These are phyloP conservation scores for Peromyscus melanophrys DNA, from an alignment of 2,797 vertebrate species.

Conservation along the genomic window DNA sequence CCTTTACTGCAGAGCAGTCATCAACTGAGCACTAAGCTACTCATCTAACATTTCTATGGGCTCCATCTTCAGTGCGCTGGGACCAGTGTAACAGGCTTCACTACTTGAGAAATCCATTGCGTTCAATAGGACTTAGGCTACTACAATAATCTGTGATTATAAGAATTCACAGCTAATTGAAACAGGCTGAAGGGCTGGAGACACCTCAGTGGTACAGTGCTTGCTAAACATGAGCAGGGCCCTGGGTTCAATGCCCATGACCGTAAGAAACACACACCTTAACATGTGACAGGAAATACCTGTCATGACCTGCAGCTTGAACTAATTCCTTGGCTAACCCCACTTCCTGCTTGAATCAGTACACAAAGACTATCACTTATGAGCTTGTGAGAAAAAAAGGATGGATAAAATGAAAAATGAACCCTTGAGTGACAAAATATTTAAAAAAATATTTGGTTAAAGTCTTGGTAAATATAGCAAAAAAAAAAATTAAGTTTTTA, in stretches of 20 bases:
- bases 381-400: background rate
- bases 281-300: background rate
- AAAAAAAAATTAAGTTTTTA: constrained; percentile 61
- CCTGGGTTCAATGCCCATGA: background rate
- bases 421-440: background rate
- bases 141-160: background rate
- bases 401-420: background rate
- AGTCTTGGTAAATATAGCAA: constrained; percentile 52
- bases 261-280: constrained; percentile 17
- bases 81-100: background rate
- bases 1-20: background rate
- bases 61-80: background rate
- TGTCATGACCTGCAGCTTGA: background rate
- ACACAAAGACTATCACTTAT: background rate
- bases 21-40: background rate
- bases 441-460: background rate
- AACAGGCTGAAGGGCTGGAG: background rate
- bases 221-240: background rate
- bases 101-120: background rate
- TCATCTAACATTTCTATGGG: background rate
- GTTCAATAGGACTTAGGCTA: background rate
- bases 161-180: background rate
- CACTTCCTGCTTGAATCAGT: background rate
- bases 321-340: background rate
- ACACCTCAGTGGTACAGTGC: background rate